Conservation (phyloP, 2,797 vertebrate genomes). For the Lepilemur septentrionalis region DNA sequence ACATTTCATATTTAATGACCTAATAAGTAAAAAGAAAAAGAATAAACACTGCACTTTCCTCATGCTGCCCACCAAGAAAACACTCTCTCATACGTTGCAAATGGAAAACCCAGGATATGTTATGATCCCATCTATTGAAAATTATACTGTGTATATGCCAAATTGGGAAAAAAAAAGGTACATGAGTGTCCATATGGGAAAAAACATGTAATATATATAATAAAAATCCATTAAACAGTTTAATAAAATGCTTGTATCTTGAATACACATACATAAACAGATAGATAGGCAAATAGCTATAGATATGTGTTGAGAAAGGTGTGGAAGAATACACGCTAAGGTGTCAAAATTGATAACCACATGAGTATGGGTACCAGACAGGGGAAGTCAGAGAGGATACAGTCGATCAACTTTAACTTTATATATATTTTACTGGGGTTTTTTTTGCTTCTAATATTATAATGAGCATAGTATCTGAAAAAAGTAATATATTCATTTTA, state of each 20-base stretch:
- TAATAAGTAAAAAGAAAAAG: background rate
- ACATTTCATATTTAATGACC: too few relatives aligned
- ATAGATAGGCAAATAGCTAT: background rate
- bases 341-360: background rate
- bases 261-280: fast-evolving
- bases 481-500: background rate
- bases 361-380: background rate
- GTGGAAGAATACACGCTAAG: background rate
- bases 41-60: background rate
- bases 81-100: background rate
- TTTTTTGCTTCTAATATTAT: background rate
- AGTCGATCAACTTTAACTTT: background rate
- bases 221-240: background rate
- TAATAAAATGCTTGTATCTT: background rate
- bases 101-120: background rate
- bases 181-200: fast-evolving
- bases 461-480: background rate
- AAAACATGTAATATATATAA: background rate
- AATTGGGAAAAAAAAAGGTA: background rate
- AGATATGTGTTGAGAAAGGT: background rate
- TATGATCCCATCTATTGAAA: background rate
- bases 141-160: background rate
- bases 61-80: background rate
- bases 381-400: too few relatives aligned
- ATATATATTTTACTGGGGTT: background rate